Evolutionary conservation across 2,888 invertebrate genomes (phyloP).

Genomic region (Calameuta idolon): DNA sequence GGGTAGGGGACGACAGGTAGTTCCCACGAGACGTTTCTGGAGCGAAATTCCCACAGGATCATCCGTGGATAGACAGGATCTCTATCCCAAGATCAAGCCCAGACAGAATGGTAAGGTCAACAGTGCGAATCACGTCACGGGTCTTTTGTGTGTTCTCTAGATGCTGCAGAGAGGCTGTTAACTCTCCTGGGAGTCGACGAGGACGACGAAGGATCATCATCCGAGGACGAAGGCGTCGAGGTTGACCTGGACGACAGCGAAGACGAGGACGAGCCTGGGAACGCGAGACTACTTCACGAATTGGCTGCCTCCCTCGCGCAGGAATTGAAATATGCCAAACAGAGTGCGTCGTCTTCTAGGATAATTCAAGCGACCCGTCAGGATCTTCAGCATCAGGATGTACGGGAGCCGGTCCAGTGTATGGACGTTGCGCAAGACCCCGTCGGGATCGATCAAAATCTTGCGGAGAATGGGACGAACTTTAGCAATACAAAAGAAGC

Average conservation of each 20-base stretch:
- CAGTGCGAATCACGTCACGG: background rate
- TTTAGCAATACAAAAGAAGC: background rate
- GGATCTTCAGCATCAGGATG: slow-evolving; percentile 1
- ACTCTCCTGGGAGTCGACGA: slow-evolving; percentile 53
- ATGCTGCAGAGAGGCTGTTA: slow-evolving; percentile 55
- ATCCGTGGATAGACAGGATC: background rate
- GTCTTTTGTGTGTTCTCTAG: slow-evolving; percentile 34
- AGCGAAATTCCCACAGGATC: slow-evolving; percentile 55
- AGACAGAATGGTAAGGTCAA: background rate
- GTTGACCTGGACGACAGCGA: slow-evolving; percentile 50
- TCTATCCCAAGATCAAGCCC: background rate
- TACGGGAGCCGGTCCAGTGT: slow-evolving; percentile 23
- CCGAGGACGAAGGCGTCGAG: slow-evolving; percentile 62
- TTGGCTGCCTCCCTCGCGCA: slow-evolving; percentile 53
- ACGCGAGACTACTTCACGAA: slow-evolving; percentile 50
- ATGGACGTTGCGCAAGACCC: slow-evolving; percentile 44
- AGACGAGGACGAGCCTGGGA: slow-evolving; percentile 35
- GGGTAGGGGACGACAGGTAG: slow-evolving; percentile 50
- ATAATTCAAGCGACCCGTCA: slow-evolving; percentile 11
- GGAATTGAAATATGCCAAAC: slow-evolving; percentile 47
- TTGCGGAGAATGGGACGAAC: slow-evolving; percentile 1
- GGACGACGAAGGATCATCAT: slow-evolving; percentile 49
- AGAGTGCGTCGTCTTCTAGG: slow-evolving; percentile 25
- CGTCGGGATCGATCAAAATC: slow-evolving; percentile 3
- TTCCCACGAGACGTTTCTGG: slow-evolving; percentile 58